Evolutionary conservation across 2,797 vertebrate genomes (phyloP), one percentile per base, ranked within the genome.

Genomic region (Catamblyrhynchus diadema): DNA sequence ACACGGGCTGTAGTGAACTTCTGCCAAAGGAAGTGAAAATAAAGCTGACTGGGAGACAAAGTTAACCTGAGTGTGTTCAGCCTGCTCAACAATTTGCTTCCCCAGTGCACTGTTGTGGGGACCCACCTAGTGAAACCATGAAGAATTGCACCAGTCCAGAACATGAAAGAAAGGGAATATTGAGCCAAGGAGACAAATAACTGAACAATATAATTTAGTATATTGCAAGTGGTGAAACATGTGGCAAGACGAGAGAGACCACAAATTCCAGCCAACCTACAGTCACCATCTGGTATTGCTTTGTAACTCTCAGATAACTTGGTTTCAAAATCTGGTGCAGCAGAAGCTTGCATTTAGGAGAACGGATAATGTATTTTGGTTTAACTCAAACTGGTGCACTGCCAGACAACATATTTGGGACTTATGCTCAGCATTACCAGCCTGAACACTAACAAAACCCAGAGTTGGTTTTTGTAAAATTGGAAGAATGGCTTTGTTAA

Each of bases 91-190:
- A 32, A 50, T 33, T 7, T 45, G 15, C 51, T 91, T 66, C 33
- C 69, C n/a, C 72, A 25, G 65, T 73, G 72, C 24, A 44, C 89
- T 95, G 94, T 73, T 94, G 69, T 93, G 91, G 94, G 77, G 96
- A 91, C 66, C 95, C 96, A 96, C 91, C 96, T 96, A 96, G 96
- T 79, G 96, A 95, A 78, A 69, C 62, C 61, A 75, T 0, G 41
- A 56, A 83, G 96, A 94, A 97, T 16, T 97, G 85, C 96, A 97
- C 47, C 19, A 30, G 57, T 48, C 37, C 69, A 64, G 65, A 77
- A 67, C 67, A 57, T 0, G 33, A 59, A 60, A 70, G 44, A 69
- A 67, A 70, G 9, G 44, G 42, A 93, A 35, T 28, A 32, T 5
- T 42, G 41, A 89, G 78, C 69, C 75, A 85, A 82, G 42, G 48